Base-by-base conservation (phyloP, 2,888 invertebrate species). In the Drosophila basisetae region DNA sequence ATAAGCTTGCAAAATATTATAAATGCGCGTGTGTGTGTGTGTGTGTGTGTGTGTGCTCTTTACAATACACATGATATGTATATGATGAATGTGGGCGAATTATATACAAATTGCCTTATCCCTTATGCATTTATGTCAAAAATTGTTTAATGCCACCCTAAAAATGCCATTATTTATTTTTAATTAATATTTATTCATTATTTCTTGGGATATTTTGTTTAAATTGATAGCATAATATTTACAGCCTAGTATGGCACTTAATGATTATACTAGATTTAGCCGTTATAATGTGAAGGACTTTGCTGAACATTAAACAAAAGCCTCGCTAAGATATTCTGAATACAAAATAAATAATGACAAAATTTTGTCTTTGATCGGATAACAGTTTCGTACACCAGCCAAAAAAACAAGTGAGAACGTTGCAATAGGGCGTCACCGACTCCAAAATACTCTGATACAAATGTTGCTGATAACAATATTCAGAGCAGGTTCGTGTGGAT, bases 1-100 rank as follows among this genome's bases (percentile, higher is more conserved):
- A 50, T 59, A 64, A 65, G 59, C 65, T 33, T 64, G 39, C 59
- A 43, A 59, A n/a, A 58, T 47, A 41, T n/a, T 41, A n/a, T 10
- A 47, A 22, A 7, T 22, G 43, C 7, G 22, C 60, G 53, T 54
- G 43, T 11, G 13, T 65, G 35, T 13, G 7, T 16, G 16, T 22
- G 2, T 33, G 1, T 30, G 11, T 39, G 18, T n/a, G 39, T 39
- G 22, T 52, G 25, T n/a, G n/a, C 30, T 52, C 30, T 30, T 61
- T 41, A 39, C 22, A 52, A 61, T 41, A 31, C 28, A 13, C 25
- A n/a, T 28, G 16, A 28, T 30, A 28, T 18, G n/a, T n/a, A 7
- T 22, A 31, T 25, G 39, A 30, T 39, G 39, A 13, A 28, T 22
- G 31, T 31, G 41, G 22, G 22, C 11, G 43, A 31, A 31, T 41